Evolutionary conservation across 1,140 invertebrate genomes (phyloP), one percentile per base, ranked within the genome.

Genomic region (Lutraria rhynchaena): DNA sequence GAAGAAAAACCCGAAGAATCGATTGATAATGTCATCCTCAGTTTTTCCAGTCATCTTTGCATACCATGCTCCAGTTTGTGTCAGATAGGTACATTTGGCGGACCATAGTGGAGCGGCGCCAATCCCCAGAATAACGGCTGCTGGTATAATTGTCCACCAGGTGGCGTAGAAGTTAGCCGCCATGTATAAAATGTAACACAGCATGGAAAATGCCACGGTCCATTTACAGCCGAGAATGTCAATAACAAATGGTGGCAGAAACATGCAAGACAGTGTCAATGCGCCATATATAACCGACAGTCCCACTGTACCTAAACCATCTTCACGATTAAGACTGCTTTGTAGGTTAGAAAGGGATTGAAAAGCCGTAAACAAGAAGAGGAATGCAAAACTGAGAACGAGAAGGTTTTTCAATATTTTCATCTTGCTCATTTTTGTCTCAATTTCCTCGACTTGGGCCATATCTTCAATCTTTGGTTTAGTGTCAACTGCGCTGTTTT

Each of bases 1-100:
- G 93, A 99, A 99, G 95, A 99, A 99, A 94, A 99, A 97, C 29
- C 98, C 98, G 92, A 99, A 99, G 94, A 99, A 99, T 85, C 97
- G 92, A 49, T 98, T 97, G 70, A 99, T 96, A 83, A 98, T 96
- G 7, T 96, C 96, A 90, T 98, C 97, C 7, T 96, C 95, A 0
- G 96, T 94, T 88, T 98, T 87, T 0, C 87, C 85, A 0, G 91
- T 93, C 27, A 93, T 71, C 37, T 89, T 86, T 1, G 93, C 89
- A 77, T 93, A 94, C 82, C 98, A 95, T 53, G 96, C 96, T 24
- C 96, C 97, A 7, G 96, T 96, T 87, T 99, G 96, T 0, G 98
- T 99, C 7, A 99, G 93, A 90, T 99, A 99, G 0, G 97, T 97
- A 63, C 97, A 98, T 92, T 99, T 97, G 3, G 98, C 97, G 0